Evolutionary conservation across 2,888 invertebrate species (phyloP).

Genomic region (Tenthredo scrophulariae): DNA sequence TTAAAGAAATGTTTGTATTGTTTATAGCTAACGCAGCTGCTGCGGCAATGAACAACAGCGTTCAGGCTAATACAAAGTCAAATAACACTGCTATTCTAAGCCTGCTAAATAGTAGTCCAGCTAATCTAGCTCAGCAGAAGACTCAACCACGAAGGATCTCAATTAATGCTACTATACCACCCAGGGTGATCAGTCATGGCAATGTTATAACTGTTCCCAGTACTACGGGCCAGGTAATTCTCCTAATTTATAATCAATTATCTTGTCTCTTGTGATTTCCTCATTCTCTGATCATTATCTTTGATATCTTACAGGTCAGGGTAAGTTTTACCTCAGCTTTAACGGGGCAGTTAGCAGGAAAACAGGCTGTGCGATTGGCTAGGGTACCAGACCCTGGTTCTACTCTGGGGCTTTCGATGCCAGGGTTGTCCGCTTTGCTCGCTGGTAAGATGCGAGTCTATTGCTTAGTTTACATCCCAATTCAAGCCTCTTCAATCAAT

Average conservation of each 20-base stretch:
- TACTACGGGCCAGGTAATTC: constrained; percentile 74
- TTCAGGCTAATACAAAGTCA: constrained; percentile 76
- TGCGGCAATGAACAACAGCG: constrained; percentile 76
- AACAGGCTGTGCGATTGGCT: constrained; percentile 78
- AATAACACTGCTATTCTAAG: constrained; percentile 89
- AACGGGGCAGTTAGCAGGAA: constrained; percentile 72
- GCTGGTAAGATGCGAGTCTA: constrained; percentile 74
- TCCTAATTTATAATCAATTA: not conserved
- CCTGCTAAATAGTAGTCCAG: constrained; percentile 88
- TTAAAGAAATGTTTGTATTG: not conserved
- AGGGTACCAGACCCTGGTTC: constrained; percentile 77
- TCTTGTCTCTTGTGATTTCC: not conserved
- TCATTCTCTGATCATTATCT: not conserved
- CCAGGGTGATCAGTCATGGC: constrained; percentile 74
- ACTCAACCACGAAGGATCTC: constrained; percentile 74
- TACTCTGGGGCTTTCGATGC: constrained; percentile 81
- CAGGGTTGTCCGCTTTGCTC: constrained; percentile 81
- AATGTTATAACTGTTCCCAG: constrained; percentile 76
- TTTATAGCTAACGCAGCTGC: constrained; percentile 72
- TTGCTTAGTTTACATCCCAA: not conserved
- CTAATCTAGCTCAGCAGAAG: constrained; percentile 78
- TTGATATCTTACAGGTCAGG: constrained; percentile 66
- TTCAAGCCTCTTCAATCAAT: not conserved
- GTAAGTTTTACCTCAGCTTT: constrained; percentile 75
- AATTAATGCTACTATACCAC: constrained; percentile 73